These are phyloP conservation scores for Menidia menidia DNA, from an alignment of 2,797 vertebrate species.

Conservation along the genomic window DNA sequence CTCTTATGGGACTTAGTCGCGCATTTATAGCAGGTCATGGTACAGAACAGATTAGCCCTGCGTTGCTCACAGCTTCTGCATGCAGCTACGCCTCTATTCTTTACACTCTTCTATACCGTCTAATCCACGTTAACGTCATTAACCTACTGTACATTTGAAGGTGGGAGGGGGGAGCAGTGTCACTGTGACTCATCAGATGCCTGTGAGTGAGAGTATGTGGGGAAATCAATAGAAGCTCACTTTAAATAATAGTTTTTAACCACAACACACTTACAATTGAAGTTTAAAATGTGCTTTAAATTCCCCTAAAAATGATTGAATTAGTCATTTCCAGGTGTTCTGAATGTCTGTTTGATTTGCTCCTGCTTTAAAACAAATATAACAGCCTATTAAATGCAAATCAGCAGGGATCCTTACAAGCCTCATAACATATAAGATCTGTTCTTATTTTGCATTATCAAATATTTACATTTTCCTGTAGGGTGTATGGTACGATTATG, in stretches of 20 bases:
- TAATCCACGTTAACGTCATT: slow-evolving; percentile 48
- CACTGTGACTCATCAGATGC: too few species aligned
- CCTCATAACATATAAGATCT: not conserved
- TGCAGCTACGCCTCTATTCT: slow-evolving; percentile 12
- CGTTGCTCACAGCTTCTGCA: slow-evolving; percentile 8
- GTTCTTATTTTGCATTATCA: slow-evolving; percentile 19
- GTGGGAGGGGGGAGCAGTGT: too few species aligned
- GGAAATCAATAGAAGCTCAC: too few species aligned
- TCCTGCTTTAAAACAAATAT: too few species aligned
- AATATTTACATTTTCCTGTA: slow-evolving; percentile 1
- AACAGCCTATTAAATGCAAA: not conserved
- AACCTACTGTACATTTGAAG: not conserved
- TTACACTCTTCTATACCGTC: slow-evolving; percentile 17
- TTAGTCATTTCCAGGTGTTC: too few species aligned
- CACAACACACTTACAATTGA: too few species aligned
- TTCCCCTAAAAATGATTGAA: too few species aligned
- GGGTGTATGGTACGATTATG: not conserved
- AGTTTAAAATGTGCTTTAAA: too few species aligned
- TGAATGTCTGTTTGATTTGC: too few species aligned
- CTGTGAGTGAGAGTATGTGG: not conserved
- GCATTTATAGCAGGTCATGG: slow-evolving; percentile 33
- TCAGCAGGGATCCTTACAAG: too few species aligned
- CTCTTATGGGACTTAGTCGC: slow-evolving; percentile 41
- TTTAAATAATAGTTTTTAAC: too few species aligned
- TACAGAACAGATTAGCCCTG: slow-evolving; percentile 64